These are phyloP conservation scores for Pachydiplax longipennis DNA, from an alignment of 2,888 invertebrate species.

Conservation along the genomic window DNA sequence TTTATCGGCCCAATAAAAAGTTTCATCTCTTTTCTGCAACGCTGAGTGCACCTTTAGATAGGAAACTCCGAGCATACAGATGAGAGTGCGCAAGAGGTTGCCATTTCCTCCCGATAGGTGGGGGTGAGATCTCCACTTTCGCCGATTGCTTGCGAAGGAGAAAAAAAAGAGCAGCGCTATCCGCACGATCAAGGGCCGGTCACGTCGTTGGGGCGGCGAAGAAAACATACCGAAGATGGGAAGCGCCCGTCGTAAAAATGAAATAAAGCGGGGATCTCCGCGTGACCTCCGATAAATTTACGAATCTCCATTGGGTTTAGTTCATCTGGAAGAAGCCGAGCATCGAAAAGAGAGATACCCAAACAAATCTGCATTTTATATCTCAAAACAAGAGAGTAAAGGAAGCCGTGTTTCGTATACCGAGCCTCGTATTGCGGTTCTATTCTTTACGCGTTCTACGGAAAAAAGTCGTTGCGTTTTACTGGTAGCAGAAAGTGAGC, in stretches of 20 bases:
- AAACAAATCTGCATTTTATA: background rate
- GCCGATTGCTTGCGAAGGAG: background rate
- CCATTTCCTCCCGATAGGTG: background rate
- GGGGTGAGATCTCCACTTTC: constrained; percentile 11
- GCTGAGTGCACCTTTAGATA: no score
- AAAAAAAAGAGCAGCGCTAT: background rate
- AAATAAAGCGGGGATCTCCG: background rate
- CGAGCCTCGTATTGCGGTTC: no score
- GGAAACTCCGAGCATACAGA: no score
- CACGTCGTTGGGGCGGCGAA: constrained; percentile 4
- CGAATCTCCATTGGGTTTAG: background rate
- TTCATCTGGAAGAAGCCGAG: background rate
- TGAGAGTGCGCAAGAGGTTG: background rate
- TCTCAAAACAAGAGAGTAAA: no score
- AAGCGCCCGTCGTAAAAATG: background rate
- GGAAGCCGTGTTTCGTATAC: no score
- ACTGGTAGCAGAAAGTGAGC: no score
- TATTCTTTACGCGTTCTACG: no score
- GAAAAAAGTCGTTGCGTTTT: no score
- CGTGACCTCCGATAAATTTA: background rate
- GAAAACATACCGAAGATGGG: background rate
- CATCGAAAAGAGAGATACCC: background rate
- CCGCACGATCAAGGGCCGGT: constrained; percentile 10
- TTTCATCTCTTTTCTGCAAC: no score
- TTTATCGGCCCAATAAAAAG: no score